phyloP scores from a whole-genome alignment of 2,888 invertebrate genomes.

The Lycophotia porphyrea region DNA sequence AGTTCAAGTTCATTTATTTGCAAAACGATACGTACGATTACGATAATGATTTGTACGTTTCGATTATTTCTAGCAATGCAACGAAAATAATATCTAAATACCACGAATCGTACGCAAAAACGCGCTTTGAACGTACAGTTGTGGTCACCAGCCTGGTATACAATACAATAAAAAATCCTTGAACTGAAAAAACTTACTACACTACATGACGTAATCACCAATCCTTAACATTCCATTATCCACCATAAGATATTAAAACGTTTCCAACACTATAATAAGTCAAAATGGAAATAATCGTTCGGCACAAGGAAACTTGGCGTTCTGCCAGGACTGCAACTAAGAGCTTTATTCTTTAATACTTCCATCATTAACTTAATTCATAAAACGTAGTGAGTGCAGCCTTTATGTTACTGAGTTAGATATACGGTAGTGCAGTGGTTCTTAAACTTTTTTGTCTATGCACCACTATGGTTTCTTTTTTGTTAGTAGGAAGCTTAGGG shows the following conservation, averaged over 20 bases:
- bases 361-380: conserved; percentile 71
- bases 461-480: background rate
- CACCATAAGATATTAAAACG: conserved; percentile 69
- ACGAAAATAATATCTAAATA: background rate
- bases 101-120: background rate
- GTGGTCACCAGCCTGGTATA: background rate
- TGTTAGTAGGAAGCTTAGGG: background rate
- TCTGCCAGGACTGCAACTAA: conserved; percentile 77
- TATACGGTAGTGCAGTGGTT: background rate
- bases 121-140: background rate
- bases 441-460: background rate
- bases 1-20: too few relatives aligned
- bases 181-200: background rate
- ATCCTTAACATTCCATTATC: conserved; percentile 30
- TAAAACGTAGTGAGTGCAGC: conserved; percentile 42
- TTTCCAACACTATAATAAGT: conserved; percentile 69
- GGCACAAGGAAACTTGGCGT: conserved; percentile 72
- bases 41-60: too few relatives aligned
- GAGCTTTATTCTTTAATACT: conserved; percentile 76
- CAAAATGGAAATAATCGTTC: conserved; percentile 78
- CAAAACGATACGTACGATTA: too few relatives aligned
- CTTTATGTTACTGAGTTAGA: conserved; percentile 32
- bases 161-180: background rate
- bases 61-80: too few relatives aligned
- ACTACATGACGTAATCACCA: background rate